Percentiles rank a stretch among this genome's conserved stretches.
phyloP scores from a whole-genome alignment of 2,797 vertebrate species.

The Pseudopleuronectes americanus region DNA sequence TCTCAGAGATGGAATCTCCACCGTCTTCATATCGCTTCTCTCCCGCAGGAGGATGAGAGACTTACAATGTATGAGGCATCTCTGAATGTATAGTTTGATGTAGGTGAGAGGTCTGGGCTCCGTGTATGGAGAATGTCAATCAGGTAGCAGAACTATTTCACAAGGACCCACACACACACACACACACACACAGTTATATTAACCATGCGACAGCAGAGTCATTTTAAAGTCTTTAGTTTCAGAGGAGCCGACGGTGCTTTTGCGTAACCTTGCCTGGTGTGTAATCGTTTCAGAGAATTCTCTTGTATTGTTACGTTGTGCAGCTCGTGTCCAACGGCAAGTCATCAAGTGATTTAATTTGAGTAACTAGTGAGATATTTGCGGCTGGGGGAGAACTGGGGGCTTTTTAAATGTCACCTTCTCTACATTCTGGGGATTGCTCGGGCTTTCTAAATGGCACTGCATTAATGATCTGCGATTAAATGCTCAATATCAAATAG shows the following conservation, averaged over 20 bases:
- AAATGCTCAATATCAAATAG: constrained; percentile 77
- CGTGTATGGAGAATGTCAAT: constrained; percentile 35
- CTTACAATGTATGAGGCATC: constrained; percentile 38
- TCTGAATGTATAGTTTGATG: constrained; percentile 51
- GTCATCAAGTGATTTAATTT: constrained; percentile 78
- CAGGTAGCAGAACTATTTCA: constrained; percentile 17
- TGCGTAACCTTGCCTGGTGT: constrained; percentile 61
- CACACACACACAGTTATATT: constrained; percentile 17
- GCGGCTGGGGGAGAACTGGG: constrained; percentile 58
- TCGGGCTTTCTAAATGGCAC: constrained; percentile 80
- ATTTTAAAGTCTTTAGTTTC: constrained; percentile 53
- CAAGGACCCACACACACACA: constrained; percentile 19
- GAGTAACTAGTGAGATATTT: constrained; percentile 77
- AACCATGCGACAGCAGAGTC: constrained; percentile 16
- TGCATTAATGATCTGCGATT: constrained; percentile 78
- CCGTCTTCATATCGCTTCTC: constrained; percentile 14
- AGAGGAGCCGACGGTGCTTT: constrained; percentile 36
- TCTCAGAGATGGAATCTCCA: constrained; percentile 21
- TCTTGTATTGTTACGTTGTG: constrained; percentile 53
- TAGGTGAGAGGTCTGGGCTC: constrained; percentile 46
- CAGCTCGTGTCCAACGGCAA: constrained; percentile 69
- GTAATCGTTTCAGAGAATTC: constrained; percentile 43
- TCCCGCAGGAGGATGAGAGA: neutral
- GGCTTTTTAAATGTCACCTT: constrained; percentile 84
- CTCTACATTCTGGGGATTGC: constrained; percentile 75